Conservation (phyloP, 2,888 invertebrate genomes). For the Bellardia pandia region DNA sequence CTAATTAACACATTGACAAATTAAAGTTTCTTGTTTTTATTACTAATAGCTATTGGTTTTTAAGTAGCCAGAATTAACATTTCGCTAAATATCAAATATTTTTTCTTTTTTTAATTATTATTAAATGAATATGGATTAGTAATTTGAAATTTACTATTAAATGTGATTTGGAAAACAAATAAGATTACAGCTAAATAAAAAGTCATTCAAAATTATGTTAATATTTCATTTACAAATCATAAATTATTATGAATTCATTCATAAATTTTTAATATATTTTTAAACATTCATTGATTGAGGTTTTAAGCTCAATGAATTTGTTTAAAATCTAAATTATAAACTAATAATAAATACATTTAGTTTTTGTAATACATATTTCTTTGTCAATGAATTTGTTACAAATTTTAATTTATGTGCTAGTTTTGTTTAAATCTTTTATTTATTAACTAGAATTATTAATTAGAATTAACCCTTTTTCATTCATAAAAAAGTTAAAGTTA, state of each 20-base stretch:
- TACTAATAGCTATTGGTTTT: not conserved
- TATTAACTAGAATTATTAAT: not conserved
- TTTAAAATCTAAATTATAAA: not conserved
- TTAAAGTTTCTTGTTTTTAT: too few relatives aligned
- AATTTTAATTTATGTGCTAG: not conserved
- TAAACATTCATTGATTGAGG: not conserved
- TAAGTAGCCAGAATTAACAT: too few relatives aligned
- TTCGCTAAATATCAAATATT: not conserved
- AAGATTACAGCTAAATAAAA: constrained; percentile 11
- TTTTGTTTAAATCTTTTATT: not conserved
- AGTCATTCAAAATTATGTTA: constrained; percentile 6
- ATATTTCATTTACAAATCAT: not conserved
- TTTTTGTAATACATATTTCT: too few relatives aligned
- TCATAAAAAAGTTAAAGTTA: constrained; percentile 26
- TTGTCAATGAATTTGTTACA: too few relatives aligned
- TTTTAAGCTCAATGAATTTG: not conserved
- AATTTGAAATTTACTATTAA: constrained; percentile 1
- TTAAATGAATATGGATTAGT: not conserved
- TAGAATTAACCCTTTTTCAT: constrained; percentile 26
- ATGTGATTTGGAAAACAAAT: not conserved
- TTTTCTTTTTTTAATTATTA: not conserved
- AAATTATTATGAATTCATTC: constrained; percentile 11
- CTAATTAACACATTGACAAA: not conserved
- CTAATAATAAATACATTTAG: not conserved
- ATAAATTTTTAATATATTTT: not conserved